phyloP scores from a whole-genome alignment of 2,797 vertebrate genomes.

The Molossus molossus region DNA sequence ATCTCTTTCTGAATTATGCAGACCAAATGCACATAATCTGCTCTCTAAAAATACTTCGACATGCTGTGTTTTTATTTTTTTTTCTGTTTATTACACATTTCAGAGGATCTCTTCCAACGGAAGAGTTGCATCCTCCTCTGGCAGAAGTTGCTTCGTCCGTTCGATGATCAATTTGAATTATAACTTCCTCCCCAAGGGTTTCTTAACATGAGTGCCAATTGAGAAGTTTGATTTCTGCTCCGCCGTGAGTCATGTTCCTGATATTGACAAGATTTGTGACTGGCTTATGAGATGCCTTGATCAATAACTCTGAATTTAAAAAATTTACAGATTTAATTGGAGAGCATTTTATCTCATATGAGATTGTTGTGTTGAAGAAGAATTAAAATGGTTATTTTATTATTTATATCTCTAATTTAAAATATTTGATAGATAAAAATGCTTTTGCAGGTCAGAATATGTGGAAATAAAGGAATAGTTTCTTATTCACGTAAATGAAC shows the following conservation, averaged over 20 bases:
- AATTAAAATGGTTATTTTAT: slow-evolving; percentile 21
- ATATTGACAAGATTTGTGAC: slow-evolving; percentile 11
- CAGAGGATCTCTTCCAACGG: slow-evolving; percentile 70
- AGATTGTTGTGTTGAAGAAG: slow-evolving; percentile 27
- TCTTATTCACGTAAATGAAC: slow-evolving; percentile 20
- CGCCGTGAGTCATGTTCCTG: not conserved
- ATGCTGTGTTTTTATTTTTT: slow-evolving; percentile 82
- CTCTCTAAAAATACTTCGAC: slow-evolving; percentile 82
- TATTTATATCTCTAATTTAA: slow-evolving; percentile 42
- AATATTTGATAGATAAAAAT: slow-evolving; percentile 33
- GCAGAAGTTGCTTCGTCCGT: slow-evolving; percentile 76
- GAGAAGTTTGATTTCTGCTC: slow-evolving; percentile 52
- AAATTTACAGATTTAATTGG: slow-evolving; percentile 3
- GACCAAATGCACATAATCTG: slow-evolving; percentile 83
- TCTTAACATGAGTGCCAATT: slow-evolving; percentile 70
- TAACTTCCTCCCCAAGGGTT: slow-evolving; percentile 67
- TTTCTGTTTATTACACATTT: slow-evolving; percentile 85
- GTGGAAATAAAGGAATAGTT: slow-evolving; percentile 32
- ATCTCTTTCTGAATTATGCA: slow-evolving; percentile 83
- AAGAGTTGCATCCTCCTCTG: slow-evolving; percentile 73
- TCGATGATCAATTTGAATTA: slow-evolving; percentile 64
- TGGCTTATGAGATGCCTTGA: not conserved
- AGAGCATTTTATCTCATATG: slow-evolving; percentile 10
- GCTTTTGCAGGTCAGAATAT: not conserved
- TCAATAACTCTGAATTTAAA: slow-evolving; percentile 56